Evolutionary conservation across 2,888 invertebrate genomes (phyloP).

Genomic region (Sepiola atlantica): DNA sequence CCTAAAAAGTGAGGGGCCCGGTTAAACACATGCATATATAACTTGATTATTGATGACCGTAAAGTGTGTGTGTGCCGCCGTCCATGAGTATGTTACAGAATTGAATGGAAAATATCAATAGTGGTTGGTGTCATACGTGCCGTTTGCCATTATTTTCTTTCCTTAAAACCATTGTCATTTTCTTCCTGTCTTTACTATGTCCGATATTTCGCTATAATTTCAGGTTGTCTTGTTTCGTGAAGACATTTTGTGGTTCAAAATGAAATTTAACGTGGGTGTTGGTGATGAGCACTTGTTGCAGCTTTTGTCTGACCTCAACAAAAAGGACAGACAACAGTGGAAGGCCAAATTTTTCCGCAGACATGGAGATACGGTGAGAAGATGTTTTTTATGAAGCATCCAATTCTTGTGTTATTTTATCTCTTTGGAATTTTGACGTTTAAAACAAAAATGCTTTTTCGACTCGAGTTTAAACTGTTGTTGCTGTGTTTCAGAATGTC

Average conservation of each 20-base stretch:
- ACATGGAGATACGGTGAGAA: slow-evolving; percentile 53
- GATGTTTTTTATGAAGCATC: background rate
- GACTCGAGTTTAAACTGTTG: background rate
- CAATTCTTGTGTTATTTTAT: background rate
- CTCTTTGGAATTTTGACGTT: background rate
- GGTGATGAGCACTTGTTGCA: slow-evolving; percentile 66
- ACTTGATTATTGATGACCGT: too few relatives aligned
- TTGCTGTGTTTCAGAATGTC: slow-evolving; percentile 52
- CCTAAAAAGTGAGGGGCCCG: too few relatives aligned
- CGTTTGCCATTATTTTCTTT: too few relatives aligned
- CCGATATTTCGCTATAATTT: background rate
- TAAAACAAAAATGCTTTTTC: background rate
- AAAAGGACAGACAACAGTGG: slow-evolving; percentile 67
- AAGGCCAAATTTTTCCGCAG: slow-evolving; percentile 60
- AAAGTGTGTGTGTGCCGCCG: too few relatives aligned
- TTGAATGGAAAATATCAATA: too few relatives aligned
- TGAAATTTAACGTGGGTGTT: slow-evolving; percentile 68
- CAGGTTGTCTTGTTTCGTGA: slow-evolving; percentile 40
- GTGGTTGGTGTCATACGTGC: too few relatives aligned
- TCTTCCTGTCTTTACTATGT: too few relatives aligned
- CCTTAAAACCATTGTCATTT: too few relatives aligned
- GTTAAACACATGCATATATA: too few relatives aligned
- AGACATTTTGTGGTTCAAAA: slow-evolving; percentile 55
- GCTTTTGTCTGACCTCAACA: slow-evolving; percentile 68
- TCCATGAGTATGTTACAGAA: too few relatives aligned